Evolutionary conservation across 64 coral and sea anemone species (phyloP).

Genomic region (Dendrophyllia cribrosa): DNA sequence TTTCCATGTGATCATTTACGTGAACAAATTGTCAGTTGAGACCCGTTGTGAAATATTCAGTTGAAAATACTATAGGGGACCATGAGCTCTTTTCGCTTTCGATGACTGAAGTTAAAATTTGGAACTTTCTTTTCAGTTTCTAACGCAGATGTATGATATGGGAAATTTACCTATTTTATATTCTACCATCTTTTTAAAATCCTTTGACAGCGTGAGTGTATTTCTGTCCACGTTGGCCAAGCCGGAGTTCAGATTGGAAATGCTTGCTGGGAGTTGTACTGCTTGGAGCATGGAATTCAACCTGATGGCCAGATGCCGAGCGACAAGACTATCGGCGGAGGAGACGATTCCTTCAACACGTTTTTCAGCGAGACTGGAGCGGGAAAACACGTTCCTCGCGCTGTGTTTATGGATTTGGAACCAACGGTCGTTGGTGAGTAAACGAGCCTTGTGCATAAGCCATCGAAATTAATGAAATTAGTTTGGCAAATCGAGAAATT

Average conservation of each 20-base stretch:
- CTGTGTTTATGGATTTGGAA: conserved; percentile 26
- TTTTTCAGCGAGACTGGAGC: conserved; percentile 50
- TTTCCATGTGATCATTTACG: too few relatives aligned
- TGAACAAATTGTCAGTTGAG: too few relatives aligned
- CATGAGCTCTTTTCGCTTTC: too few relatives aligned
- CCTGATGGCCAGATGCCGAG: conserved; percentile 49
- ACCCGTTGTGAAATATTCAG: too few relatives aligned
- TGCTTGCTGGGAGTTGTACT: conserved; percentile 54
- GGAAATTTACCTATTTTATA: too few relatives aligned
- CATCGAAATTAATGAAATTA: not conserved
- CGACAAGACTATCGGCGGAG: conserved; percentile 47
- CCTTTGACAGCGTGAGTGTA: conserved; percentile 33
- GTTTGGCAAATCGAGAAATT: not conserved
- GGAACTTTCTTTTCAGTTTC: too few relatives aligned
- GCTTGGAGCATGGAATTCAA: conserved; percentile 52
- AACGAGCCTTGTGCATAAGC: not conserved
- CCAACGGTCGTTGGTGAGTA: conserved; percentile 44
- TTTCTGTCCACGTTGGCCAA: conserved; percentile 51
- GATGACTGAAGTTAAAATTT: too few relatives aligned
- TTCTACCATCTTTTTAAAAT: too few relatives aligned
- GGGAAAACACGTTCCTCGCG: conserved; percentile 51
- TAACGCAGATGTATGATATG: too few relatives aligned
- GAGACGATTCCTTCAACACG: conserved; percentile 49
- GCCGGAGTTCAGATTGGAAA: conserved; percentile 51
- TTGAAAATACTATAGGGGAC: too few relatives aligned